These are phyloP conservation scores for Fragum sueziense DNA, from an alignment of 2,888 invertebrate genomes.

Conservation along the genomic window DNA sequence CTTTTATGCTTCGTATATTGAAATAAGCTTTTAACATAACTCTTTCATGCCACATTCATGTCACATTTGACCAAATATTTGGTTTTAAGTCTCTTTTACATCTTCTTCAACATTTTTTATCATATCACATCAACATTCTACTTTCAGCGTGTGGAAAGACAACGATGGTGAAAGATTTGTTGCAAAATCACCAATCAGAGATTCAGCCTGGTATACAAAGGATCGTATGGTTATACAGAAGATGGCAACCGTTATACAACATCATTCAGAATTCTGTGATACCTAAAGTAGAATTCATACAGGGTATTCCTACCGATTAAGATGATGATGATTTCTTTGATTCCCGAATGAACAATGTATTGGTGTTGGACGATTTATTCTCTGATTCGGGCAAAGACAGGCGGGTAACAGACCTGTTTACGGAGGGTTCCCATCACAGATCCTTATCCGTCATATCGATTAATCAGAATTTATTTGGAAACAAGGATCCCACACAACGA, in stretches of 20 bases:
- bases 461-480: slow-evolving; percentile 31
- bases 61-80: too few relatives aligned
- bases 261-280: neutral
- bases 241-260: slow-evolving; percentile 27
- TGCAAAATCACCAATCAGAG: neutral
- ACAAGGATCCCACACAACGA: slow-evolving; percentile 23
- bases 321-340: slow-evolving; percentile 20
- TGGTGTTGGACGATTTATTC: neutral
- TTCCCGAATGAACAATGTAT: neutral
- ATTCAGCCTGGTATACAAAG: slow-evolving; percentile 36
- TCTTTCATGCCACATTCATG: too few relatives aligned
- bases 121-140: too few relatives aligned
- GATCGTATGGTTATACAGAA: neutral
- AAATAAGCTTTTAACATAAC: too few relatives aligned
- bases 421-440: neutral
- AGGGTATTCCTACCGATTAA: neutral
- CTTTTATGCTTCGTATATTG: too few relatives aligned
- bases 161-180: neutral
- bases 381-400: slow-evolving; percentile 18
- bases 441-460: slow-evolving; percentile 10
- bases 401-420: slow-evolving; percentile 7
- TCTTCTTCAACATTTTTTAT: too few relatives aligned
- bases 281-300: neutral
- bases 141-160: slow-evolving; percentile 1
- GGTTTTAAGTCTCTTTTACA: too few relatives aligned